phyloP scores from a whole-genome alignment of 2,113 vertebrate species.

The Beaufortia kweichowensis region DNA sequence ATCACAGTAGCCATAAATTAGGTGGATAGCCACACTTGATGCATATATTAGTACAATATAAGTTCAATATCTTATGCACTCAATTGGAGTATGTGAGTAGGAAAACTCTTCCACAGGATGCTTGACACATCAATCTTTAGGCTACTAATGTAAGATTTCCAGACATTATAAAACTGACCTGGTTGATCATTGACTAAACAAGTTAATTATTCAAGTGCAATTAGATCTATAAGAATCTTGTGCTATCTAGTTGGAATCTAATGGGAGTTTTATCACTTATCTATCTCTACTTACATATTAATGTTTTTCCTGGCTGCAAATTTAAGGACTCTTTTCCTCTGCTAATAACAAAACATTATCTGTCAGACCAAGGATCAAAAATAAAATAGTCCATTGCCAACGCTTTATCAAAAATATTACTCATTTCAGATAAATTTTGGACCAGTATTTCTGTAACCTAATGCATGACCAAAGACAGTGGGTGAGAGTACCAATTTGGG shows the following conservation, averaged over 20 bases:
- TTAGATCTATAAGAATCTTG: neutral
- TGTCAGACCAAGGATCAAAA: too few relatives aligned
- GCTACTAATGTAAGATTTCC: neutral
- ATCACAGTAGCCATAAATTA: too few relatives aligned
- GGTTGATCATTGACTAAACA: neutral
- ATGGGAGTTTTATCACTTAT: neutral
- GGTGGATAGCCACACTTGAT: too few relatives aligned
- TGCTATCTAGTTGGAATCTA: neutral
- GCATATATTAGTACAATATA: neutral
- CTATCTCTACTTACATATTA: neutral
- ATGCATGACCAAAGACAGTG: too few relatives aligned
- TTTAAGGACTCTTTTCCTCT: neutral
- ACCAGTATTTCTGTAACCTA: too few relatives aligned
- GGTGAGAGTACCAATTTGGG: too few relatives aligned
- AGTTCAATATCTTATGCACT: neutral
- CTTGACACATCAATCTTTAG: neutral
- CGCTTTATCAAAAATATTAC: too few relatives aligned
- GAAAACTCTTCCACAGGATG: neutral
- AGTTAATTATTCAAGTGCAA: neutral
- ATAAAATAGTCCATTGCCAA: too few relatives aligned
- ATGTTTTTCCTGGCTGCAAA: neutral
- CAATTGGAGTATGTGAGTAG: neutral
- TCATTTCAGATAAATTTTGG: neutral
- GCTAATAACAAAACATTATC: too few relatives aligned
- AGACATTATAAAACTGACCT: slow-evolving; percentile 2